Evolutionary conservation across 2,888 invertebrate genomes (phyloP), one percentile per base, ranked within the genome.

Genomic region (Mylabris sibirica): DNA sequence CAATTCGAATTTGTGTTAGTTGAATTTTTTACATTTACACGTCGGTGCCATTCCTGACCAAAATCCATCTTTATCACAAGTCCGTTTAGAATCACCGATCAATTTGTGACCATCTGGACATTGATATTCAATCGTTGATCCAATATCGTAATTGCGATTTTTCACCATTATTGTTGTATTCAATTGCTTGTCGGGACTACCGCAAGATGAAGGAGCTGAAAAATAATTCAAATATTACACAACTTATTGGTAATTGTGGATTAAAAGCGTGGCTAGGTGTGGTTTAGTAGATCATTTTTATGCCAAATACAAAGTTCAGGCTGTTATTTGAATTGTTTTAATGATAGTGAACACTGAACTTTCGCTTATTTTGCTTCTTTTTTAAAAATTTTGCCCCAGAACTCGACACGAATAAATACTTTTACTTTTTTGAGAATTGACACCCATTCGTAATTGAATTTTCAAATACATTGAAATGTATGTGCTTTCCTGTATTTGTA

Each of bases 81-180:
- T 88, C 76, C 96, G 88, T 53, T 85, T 88, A 67, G 86, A 85
- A 73, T 90, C 87, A 35, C 96, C 96, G 9, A 93, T 82, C 3
- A 96, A 86, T 88, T 92, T 92, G 81, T 94, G 92, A 0, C 95
- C 96, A 76, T 91, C 89, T 0, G 96, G 95, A 80, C 96, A 96
- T 22, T 86, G 85, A 84, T 96, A 96, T 60, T 87, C 86, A 75
- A 96, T 93, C 22, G 83, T 84, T 0, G 91, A 89, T 8, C 93
- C 93, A n/a, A 94, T 87, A 79, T 89, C 87, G 80, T 89, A 91
- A 80, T 90, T 49, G 20, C 49, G 49, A 11, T 49, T 90, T 74
- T 86, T 88, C 0, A 93, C 94, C 65, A 87, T 85, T 64, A 96
- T 90, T 0, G 95, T 95, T 0, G 95, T 95, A 82, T 96, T 96